Conservation (phyloP, 2,888 invertebrate genomes). For the Caenorhabditis sp. region DNA sequence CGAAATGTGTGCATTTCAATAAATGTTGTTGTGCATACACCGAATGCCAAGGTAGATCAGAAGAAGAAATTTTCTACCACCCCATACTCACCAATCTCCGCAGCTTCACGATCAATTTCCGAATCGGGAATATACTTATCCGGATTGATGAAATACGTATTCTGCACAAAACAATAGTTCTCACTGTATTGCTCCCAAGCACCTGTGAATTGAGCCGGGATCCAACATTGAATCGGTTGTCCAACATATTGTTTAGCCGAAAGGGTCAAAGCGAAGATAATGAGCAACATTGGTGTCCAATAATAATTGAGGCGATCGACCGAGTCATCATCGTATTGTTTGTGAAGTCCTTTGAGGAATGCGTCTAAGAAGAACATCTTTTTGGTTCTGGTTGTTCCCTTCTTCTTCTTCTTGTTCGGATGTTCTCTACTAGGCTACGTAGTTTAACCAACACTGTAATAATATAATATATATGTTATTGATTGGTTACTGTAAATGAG, state of each 20-base stretch:
- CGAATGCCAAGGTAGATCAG: no score
- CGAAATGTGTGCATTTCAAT: no score
- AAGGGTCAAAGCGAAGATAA: slow-evolving; percentile 70
- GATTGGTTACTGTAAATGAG: not conserved
- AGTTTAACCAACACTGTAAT: not conserved
- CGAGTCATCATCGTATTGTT: slow-evolving; percentile 70
- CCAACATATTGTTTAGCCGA: slow-evolving; percentile 71
- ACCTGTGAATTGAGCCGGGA: slow-evolving; percentile 70
- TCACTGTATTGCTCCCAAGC: slow-evolving; percentile 71
- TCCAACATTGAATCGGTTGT: slow-evolving; percentile 71
- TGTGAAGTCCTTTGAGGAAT: slow-evolving; percentile 70
- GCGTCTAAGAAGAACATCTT: slow-evolving; percentile 70
- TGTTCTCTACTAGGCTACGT: not conserved
- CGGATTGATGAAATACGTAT: slow-evolving; percentile 70
- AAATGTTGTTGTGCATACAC: no score
- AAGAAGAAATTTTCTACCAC: no score
- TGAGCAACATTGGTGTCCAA: slow-evolving; percentile 68
- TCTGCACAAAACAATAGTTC: slow-evolving; percentile 71
- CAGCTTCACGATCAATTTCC: slow-evolving; percentile 56
- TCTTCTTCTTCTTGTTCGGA: no score
- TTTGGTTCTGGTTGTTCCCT: not conserved
- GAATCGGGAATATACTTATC: slow-evolving; percentile 66
- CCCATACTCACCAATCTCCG: slow-evolving; percentile 60
- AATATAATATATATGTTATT: not conserved
- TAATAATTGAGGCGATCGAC: slow-evolving; percentile 71